Evolutionary conservation across 2,113 vertebrate genomes (phyloP), one percentile per base, ranked within the genome.

Genomic region (Protobothrops mucrosquamatus): DNA sequence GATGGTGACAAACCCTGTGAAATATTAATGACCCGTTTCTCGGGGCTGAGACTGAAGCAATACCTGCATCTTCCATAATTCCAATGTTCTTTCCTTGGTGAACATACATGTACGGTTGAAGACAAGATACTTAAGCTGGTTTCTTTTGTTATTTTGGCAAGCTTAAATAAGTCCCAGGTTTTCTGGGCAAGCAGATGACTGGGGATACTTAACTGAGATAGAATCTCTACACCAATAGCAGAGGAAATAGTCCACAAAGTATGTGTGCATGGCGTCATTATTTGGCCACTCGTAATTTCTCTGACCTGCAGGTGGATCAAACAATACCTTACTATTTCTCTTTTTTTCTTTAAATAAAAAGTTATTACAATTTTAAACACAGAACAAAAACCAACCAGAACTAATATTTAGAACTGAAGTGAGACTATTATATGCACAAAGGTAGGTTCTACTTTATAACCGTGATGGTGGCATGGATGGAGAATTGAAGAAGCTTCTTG

Each of bases 11-110:
- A 99, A 98, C 97, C n/a, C 97, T 98, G 97, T 99, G 98, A 99
- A 99, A 99, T 99, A 99, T 99, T 99, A 99, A 99, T 98, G 98
- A 97, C 97, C 96, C 97, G 95, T 97, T 98, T 97, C 96, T 97
- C 97, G 94, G 94, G 96, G 96, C 96, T 96, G 98, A 97, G 97
- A 98, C 98, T 97, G 97, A 97, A 97, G 97, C 97, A 97, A 97
- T 97, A 98, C 98, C 98, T 99, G 98, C 97, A 56, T 87, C 94
- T 95, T 93, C 94, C 3, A 5, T 91, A 94, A 94, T 46, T 85
- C 20, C 20, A 14, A 12, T 55, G 43, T 52, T 69, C 56, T 89
- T 92, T 12, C 0, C 0, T 23, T 86, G 93, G 56, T 85, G 93
- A 18, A 0, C 34, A 90, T 11, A 1, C 4, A 10, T 29, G 89